Evolutionary conservation across 2,113 vertebrate species (phyloP).

Genomic region (Benthochromis sp.): DNA sequence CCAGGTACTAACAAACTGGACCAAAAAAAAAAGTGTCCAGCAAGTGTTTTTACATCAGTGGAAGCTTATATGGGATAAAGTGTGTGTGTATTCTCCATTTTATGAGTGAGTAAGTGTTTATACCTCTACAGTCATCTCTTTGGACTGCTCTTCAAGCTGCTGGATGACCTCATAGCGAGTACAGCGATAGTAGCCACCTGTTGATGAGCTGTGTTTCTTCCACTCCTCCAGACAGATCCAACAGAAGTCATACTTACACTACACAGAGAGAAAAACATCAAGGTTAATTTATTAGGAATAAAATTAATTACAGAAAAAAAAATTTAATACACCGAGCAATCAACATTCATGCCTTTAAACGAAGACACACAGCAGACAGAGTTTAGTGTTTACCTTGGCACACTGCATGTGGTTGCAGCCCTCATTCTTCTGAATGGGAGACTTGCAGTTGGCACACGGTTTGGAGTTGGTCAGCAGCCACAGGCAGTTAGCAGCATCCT

Average conservation of each 20-base stretch:
- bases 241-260: slow-evolving; percentile 99
- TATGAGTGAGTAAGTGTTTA: not conserved
- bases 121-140: slow-evolving; percentile 99
- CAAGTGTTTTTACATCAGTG: not conserved
- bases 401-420: slow-evolving; percentile 99
- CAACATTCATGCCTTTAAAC: not conserved
- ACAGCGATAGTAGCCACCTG: slow-evolving; percentile 96
- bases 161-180: slow-evolving; percentile 98
- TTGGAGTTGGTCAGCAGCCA: slow-evolving; percentile 98
- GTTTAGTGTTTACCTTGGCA: slow-evolving; percentile 80
- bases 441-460: slow-evolving; percentile 98
- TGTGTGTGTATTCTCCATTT: not conserved
- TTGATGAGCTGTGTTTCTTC: slow-evolving; percentile 94
- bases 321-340: rapidly evolving
- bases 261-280: not conserved
- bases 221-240: slow-evolving; percentile 87
- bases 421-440: slow-evolving; percentile 99
- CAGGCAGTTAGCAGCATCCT: slow-evolving; percentile 97
- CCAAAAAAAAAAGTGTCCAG: not conserved
- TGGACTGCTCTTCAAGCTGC: slow-evolving; percentile 95
- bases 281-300: not conserved
- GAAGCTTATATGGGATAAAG: not conserved
- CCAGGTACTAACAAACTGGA: not conserved
- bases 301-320: not conserved
- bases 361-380: not conserved